Conservation (phyloP, 2,888 invertebrate genomes). For the Callimorpha dominula region DNA sequence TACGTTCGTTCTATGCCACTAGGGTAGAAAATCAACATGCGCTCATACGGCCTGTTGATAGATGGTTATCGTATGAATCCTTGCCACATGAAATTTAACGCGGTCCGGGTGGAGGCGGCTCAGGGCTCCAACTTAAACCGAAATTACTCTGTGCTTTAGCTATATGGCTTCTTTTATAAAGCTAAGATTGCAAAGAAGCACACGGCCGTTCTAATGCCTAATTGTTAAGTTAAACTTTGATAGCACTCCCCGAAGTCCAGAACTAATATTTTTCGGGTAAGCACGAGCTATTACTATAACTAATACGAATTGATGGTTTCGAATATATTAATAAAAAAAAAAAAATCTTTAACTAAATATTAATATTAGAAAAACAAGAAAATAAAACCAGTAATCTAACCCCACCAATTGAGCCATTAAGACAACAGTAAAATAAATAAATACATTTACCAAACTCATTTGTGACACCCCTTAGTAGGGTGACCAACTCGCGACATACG, state of each 20-base stretch:
- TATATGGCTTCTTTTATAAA: no score
- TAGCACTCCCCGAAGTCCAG: no score
- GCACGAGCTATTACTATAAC: not conserved
- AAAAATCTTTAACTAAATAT: not conserved
- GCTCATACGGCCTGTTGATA: no score
- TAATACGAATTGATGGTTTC: not conserved
- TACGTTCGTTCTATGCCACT: no score
- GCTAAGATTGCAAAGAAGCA: no score
- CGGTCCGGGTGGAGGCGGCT: no score
- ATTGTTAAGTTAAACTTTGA: no score
- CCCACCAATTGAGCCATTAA: conserved; percentile 14
- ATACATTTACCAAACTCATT: conserved; percentile 10
- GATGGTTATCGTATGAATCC: no score
- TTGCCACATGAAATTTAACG: no score
- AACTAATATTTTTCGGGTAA: not conserved
- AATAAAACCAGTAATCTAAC: not conserved
- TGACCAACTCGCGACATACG: conserved; percentile 52
- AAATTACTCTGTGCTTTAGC: not conserved
- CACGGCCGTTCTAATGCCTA: no score
- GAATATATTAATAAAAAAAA: not conserved
- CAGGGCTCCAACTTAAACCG: not conserved
- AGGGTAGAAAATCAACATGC: no score
- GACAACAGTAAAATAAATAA: conserved; percentile 20
- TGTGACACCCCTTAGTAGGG: conserved; percentile 44
- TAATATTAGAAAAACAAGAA: not conserved